Evolutionary conservation across 2,888 invertebrate species (phyloP).

Genomic region (Apotomis capreana): DNA sequence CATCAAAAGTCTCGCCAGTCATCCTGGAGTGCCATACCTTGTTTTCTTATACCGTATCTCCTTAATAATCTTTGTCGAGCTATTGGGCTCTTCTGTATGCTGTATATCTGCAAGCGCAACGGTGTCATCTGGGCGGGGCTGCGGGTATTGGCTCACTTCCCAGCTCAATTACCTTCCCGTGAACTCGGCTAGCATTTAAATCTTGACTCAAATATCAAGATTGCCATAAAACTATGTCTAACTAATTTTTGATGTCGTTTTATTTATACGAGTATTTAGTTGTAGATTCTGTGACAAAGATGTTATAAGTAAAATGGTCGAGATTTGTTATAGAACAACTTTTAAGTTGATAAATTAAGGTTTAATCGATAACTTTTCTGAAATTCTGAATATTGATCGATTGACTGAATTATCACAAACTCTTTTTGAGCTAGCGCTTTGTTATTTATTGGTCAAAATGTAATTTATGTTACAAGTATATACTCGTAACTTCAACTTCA

Average conservation of each 20-base stretch:
- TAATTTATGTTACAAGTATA: too few relatives aligned
- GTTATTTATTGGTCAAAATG: too few relatives aligned
- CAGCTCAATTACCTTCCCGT: conserved; percentile 37
- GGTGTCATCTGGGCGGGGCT: conserved; percentile 46
- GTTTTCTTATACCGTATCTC: too few relatives aligned
- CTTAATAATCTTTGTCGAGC: neutral
- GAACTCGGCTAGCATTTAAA: conserved; percentile 40
- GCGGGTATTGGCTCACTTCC: conserved; percentile 41
- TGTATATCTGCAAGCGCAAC: conserved; percentile 44
- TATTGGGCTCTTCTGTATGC: neutral
- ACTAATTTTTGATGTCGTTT: neutral
- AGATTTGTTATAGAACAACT: too few relatives aligned
- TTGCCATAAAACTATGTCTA: conserved; percentile 18
- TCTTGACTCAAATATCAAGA: conserved; percentile 29
- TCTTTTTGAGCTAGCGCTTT: too few relatives aligned
- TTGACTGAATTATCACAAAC: too few relatives aligned
- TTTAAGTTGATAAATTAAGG: too few relatives aligned
- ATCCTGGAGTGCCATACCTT: too few relatives aligned
- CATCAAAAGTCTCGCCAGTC: too few relatives aligned
- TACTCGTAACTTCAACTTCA: neutral
- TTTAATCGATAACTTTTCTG: too few relatives aligned
- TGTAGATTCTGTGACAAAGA: neutral
- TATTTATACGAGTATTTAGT: neutral
- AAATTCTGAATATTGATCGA: too few relatives aligned
- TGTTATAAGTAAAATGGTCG: too few relatives aligned